Conservation (phyloP, 2,113 vertebrate species). For the Bufo gargarizans region DNA sequence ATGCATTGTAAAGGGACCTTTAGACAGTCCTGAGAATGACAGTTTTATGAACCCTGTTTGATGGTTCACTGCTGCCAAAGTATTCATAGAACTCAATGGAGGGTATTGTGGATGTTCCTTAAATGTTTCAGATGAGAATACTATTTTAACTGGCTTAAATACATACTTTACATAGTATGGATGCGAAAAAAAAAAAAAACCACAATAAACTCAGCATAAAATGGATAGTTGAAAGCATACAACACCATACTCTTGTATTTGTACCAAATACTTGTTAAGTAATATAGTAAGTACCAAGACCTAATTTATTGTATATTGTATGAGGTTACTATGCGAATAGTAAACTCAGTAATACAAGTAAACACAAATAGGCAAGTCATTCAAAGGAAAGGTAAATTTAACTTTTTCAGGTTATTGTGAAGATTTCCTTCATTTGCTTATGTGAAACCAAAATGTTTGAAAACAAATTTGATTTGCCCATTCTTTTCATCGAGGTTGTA, state of each 20-base stretch:
- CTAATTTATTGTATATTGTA: background rate
- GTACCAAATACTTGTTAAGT: background rate
- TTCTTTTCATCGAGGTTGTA: background rate
- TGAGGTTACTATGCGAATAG: background rate
- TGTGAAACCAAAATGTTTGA: slow-evolving; percentile 1
- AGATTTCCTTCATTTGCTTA: slow-evolving; percentile 1
- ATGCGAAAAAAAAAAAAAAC: too few relatives aligned
- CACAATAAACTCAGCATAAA: too few relatives aligned
- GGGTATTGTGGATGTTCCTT: too few relatives aligned
- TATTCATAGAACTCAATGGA: too few relatives aligned
- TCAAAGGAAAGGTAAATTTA: background rate
- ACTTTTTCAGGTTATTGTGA: background rate
- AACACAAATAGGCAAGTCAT: background rate
- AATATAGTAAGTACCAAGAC: background rate
- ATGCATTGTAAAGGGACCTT: too few relatives aligned
- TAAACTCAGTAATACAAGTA: background rate
- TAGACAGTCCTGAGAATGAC: too few relatives aligned
- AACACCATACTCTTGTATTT: background rate
- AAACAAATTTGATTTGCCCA: slow-evolving; percentile 37
- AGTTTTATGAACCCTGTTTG: too few relatives aligned
- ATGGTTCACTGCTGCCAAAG: too few relatives aligned
- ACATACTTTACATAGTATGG: too few relatives aligned
- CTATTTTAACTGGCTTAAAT: too few relatives aligned
- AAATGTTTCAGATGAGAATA: too few relatives aligned
- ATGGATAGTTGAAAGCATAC: background rate